A percentile compares a stretch with the other conserved stretches of the same genome.
Evolutionary conservation across 2,113 vertebrate species (phyloP).

Genomic region (Rutilus rutilus): DNA sequence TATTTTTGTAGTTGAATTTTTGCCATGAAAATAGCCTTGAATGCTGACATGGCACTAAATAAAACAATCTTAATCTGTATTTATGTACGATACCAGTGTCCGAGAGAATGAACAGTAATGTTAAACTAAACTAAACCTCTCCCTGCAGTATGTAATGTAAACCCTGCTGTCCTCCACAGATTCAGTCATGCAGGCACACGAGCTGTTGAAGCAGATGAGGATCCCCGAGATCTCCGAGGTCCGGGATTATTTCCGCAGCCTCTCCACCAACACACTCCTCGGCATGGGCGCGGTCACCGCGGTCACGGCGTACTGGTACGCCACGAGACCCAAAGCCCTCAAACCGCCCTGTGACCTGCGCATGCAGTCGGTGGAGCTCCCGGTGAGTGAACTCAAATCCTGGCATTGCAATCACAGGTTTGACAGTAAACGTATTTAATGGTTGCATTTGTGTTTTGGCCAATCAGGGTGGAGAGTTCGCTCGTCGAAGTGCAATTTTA

Average conservation of each 20-base stretch:
- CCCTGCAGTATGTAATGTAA: neutral
- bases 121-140: too few relatives aligned
- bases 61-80: too few relatives aligned
- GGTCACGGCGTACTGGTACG: constrained; percentile 87
- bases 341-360: constrained; percentile 83
- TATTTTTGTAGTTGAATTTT: too few relatives aligned
- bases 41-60: too few relatives aligned
- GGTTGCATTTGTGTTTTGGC: neutral
- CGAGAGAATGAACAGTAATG: too few relatives aligned
- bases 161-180: constrained; percentile 29
- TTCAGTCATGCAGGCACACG: constrained; percentile 80
- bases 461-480: constrained; percentile 79
- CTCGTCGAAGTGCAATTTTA: constrained; percentile 77
- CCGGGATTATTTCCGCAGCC: constrained; percentile 79
- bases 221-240: constrained; percentile 85
- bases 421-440: too few relatives aligned
- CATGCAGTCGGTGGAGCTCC: constrained; percentile 88
- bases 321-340: constrained; percentile 84
- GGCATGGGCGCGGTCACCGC: constrained; percentile 87
- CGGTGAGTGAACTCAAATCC: constrained; percentile 74
- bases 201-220: constrained; percentile 80
- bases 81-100: too few relatives aligned
- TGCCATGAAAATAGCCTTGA: too few relatives aligned
- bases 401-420: neutral
- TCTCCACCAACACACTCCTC: constrained; percentile 85